Conservation (phyloP, 2,797 vertebrate genomes). For the Sus cebifrons region DNA sequence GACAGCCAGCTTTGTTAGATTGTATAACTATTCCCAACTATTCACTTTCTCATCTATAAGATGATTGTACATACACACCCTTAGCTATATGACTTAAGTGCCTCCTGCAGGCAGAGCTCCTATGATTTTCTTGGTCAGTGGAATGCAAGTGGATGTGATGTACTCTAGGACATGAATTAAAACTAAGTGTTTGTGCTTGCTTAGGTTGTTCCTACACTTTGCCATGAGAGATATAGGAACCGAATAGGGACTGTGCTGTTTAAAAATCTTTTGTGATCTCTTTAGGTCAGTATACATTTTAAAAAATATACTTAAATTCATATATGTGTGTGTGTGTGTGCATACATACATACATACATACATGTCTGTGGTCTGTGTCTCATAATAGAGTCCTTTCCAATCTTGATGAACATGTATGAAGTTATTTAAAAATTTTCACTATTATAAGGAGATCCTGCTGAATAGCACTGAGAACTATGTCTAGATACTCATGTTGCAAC, state of each 20-base stretch:
- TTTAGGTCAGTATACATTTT: background rate
- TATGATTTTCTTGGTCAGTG: background rate
- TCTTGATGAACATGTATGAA: background rate
- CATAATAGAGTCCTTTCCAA: background rate
- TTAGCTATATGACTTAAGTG: background rate
- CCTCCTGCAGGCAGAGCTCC: background rate
- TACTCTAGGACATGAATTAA: background rate
- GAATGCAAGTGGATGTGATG: background rate
- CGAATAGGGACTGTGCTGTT: background rate
- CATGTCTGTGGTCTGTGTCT: background rate
- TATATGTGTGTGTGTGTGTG: too few species aligned
- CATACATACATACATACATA: too few species aligned
- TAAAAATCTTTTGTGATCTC: background rate
- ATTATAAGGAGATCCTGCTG: too few species aligned
- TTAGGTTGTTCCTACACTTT: background rate
- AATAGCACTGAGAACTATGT: too few species aligned
- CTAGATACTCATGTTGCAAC: too few species aligned
- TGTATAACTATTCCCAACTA: background rate
- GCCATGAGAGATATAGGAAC: background rate
- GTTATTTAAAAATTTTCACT: conserved; percentile 13
- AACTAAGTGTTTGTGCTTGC: background rate
- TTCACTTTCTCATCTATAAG: background rate
- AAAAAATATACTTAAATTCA: background rate
- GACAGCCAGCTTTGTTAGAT: background rate
- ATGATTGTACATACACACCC: background rate